Conservation (phyloP, 1,140 invertebrate species). For the Himalopsyche phryganea region DNA sequence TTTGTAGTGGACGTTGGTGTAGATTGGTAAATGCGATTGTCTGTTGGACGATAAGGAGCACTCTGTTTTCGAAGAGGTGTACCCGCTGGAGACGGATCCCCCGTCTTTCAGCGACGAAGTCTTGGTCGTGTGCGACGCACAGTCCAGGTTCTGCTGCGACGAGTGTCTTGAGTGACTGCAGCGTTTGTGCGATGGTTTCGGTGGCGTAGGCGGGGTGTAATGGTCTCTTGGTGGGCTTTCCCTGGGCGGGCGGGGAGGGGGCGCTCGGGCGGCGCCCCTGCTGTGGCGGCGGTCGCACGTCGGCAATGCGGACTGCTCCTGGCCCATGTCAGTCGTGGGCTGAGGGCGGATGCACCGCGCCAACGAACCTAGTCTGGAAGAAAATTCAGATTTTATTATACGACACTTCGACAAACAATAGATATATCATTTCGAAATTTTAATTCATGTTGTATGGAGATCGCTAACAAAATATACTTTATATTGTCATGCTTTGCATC, state of each 20-base stretch:
- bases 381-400: too few species aligned
- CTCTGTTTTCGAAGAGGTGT: constrained; percentile 37
- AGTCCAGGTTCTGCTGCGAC: not conserved
- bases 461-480: too few species aligned
- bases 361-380: constrained; percentile 15
- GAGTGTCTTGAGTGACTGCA: not conserved
- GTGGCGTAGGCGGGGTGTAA: constrained; percentile 36
- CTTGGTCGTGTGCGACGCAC: not conserved
- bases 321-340: constrained; percentile 25
- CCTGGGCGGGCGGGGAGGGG: constrained; percentile 40
- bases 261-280: constrained; percentile 2
- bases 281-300: constrained; percentile 25
- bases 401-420: too few species aligned
- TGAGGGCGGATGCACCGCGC: constrained; percentile 3
- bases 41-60: constrained; percentile 40
- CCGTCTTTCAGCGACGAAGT: not conserved
- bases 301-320: constrained; percentile 29
- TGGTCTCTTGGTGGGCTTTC: constrained; percentile 40
- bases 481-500: too few species aligned
- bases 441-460: too few species aligned
- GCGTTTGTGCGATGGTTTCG: too few species aligned
- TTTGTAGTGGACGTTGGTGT: constrained; percentile 54
- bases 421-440: too few species aligned
- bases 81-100: constrained; percentile 35
- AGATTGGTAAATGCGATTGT: constrained; percentile 45